Evolutionary conservation across 37 sponge, comb jelly and placozoan genomes (phyloP).

Genomic region (Hormiphora californensis): DNA sequence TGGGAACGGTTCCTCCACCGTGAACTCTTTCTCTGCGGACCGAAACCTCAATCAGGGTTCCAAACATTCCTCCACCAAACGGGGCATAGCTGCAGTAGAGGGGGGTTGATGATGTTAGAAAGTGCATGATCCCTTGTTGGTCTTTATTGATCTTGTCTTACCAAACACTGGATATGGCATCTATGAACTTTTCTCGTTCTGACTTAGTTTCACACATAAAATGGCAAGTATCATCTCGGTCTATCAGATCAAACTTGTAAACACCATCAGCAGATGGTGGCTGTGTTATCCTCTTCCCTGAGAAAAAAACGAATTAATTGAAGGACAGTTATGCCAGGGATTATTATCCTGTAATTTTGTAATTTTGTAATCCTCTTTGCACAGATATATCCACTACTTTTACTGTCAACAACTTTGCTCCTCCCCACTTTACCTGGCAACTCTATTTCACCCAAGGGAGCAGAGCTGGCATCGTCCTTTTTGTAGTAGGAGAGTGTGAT

Average conservation of each 20-base stretch:
- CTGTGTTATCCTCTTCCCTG: conserved; percentile 21
- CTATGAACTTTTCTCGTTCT: conserved; percentile 37
- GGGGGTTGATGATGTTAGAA: neutral
- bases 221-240: neutral
- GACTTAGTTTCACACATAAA: conserved; percentile 29
- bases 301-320: too few relatives aligned
- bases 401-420: too few relatives aligned
- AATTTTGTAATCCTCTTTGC: too few relatives aligned
- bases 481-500: neutral
- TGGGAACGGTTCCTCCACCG: conserved; percentile 29
- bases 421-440: too few relatives aligned
- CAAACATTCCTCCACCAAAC: conserved; percentile 51
- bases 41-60: conserved; percentile 13
- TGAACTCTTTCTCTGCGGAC: conserved; percentile 5
- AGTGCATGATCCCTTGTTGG: neutral
- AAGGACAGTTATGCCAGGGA: too few relatives aligned
- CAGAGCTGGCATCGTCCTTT: neutral
- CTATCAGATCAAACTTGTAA: conserved; percentile 31
- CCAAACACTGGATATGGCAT: conserved; percentile 46
- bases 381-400: too few relatives aligned
- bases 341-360: neutral
- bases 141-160: neutral
- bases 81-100: conserved; percentile 16
- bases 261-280: neutral
- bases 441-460: conserved; percentile 3